Evolutionary conservation across 1,140 invertebrate genomes (phyloP).

Genomic region (Mycetomoellerius zeteki): DNA sequence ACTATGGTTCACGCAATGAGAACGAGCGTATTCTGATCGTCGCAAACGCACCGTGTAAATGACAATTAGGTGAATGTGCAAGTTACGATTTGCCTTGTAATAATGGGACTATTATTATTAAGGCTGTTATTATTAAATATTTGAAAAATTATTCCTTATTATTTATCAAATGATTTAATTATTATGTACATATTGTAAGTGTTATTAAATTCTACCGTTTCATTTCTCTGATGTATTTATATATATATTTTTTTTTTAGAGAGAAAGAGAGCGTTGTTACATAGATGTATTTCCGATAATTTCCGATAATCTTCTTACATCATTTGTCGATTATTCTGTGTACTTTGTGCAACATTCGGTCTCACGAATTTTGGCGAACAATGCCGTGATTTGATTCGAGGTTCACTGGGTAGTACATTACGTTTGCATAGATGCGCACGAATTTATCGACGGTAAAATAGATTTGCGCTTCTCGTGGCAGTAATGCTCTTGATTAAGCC

Average conservation of each 20-base stretch:
- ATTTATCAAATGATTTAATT: background rate
- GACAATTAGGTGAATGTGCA: conserved; percentile 49
- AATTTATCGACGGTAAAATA: conserved; percentile 77
- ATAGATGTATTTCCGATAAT: background rate
- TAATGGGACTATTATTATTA: conserved; percentile 1
- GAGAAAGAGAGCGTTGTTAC: background rate
- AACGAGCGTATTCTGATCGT: conserved; percentile 27
- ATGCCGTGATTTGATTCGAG: conserved; percentile 19
- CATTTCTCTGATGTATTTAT: background rate
- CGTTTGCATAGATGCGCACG: conserved; percentile 48
- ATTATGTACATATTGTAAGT: background rate
- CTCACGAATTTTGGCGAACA: conserved; percentile 54
- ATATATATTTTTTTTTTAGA: background rate
- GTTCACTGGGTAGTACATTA: conserved; percentile 9
- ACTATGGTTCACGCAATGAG: conserved; percentile 27
- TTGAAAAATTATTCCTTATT: background rate
- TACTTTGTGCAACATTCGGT: background rate
- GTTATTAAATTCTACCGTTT: background rate
- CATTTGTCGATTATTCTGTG: background rate
- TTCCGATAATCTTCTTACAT: conserved; percentile 18
- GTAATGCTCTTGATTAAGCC: conserved; percentile 78
- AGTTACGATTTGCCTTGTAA: conserved; percentile 9
- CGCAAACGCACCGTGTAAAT: background rate
- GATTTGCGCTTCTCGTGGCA: conserved; percentile 61
- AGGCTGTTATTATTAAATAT: background rate